phyloP scores from a whole-genome alignment of 2,797 vertebrate genomes.

The Anniella stebbinsi region DNA sequence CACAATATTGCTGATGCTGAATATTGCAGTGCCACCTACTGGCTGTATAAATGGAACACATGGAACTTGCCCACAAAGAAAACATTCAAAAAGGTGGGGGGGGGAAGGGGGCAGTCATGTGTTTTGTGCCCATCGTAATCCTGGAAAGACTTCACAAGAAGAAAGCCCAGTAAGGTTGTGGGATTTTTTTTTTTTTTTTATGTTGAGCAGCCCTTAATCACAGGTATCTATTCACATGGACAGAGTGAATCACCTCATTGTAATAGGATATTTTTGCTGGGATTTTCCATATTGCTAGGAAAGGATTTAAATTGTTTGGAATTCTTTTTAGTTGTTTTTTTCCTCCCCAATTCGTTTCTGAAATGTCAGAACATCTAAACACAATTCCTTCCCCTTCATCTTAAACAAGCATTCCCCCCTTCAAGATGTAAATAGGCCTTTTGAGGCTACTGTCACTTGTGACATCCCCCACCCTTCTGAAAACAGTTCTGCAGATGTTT shows the following conservation, averaged over 20 bases:
- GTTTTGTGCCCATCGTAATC: no score
- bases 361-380: not conserved
- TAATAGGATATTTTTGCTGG: not conserved
- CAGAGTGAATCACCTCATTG: constrained; percentile 9
- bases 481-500: constrained; percentile 54
- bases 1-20: no score
- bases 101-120: no score
- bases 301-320: constrained; percentile 8
- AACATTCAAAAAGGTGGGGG: no score
- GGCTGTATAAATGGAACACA: no score
- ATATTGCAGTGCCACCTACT: no score
- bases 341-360: not conserved
- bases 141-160: no score
- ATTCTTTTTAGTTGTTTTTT: not conserved
- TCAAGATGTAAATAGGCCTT: constrained; percentile 45
- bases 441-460: constrained; percentile 32
- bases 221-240: constrained; percentile 15
- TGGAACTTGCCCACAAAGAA: no score
- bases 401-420: constrained; percentile 16
- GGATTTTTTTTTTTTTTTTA: not conserved
- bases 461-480: constrained; percentile 38
- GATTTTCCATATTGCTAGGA: constrained; percentile 19
- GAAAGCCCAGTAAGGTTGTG: no score
- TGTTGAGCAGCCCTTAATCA: not conserved
- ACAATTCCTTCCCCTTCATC: constrained; percentile 34